These are phyloP conservation scores for Yponomeuta malinellus DNA, from an alignment of 2,888 invertebrate species.

Conservation along the genomic window DNA sequence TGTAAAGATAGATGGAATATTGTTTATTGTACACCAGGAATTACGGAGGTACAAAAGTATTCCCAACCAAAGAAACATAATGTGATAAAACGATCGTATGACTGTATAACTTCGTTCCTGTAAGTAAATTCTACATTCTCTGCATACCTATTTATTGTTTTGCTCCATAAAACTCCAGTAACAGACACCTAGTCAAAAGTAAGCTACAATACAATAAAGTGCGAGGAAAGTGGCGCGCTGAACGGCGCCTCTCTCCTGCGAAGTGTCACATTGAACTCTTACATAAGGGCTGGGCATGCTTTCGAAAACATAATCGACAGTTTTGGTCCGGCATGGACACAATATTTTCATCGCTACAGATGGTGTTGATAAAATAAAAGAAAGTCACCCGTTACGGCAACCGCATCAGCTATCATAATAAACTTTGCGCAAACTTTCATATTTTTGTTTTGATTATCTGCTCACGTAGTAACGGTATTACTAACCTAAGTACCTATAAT, in stretches of 20 bases:
- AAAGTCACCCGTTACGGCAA: conserved; percentile 44
- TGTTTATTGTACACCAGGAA: too few species aligned
- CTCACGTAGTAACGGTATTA: background rate
- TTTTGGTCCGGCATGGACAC: conserved; percentile 44
- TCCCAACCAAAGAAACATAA: too few species aligned
- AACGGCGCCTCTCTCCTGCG: conserved; percentile 44
- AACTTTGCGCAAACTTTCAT: conserved; percentile 9
- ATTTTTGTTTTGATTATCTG: background rate
- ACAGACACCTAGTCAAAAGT: too few species aligned
- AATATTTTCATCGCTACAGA: conserved; percentile 44
- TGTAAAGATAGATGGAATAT: too few species aligned
- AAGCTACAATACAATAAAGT: conserved; percentile 5
- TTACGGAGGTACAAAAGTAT: too few species aligned
- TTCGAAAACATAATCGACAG: conserved; percentile 68
- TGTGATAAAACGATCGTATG: too few species aligned
- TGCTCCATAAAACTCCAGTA: too few species aligned
- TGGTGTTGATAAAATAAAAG: conserved; percentile 34
- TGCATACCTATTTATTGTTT: too few species aligned
- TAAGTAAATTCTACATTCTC: too few species aligned
- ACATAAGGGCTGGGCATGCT: conserved; percentile 69
- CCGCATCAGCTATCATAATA: conserved; percentile 14
- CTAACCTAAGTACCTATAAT: background rate
- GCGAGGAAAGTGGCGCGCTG: conserved; percentile 51
- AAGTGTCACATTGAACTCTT: conserved; percentile 75
- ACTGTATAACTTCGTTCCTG: too few species aligned